Conservation (phyloP, 2,113 vertebrate species). For the Opisthocomus hoazin region DNA sequence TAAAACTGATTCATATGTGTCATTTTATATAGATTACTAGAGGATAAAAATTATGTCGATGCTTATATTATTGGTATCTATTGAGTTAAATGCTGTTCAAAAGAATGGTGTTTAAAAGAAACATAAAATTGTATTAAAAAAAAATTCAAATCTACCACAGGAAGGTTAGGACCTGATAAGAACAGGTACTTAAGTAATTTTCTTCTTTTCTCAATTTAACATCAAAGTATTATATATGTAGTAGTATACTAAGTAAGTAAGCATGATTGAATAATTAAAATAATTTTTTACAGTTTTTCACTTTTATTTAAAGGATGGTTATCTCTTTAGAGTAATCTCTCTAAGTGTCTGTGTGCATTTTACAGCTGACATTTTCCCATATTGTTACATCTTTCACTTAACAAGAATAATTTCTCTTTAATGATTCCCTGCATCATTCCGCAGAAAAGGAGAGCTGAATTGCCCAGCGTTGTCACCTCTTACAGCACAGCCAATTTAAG, state of each 20-base stretch:
- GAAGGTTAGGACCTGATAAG: not conserved
- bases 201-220: not conserved
- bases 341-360: not conserved
- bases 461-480: not conserved
- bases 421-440: not conserved
- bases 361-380: not conserved
- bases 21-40: not conserved
- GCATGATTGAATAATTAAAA: not conserved
- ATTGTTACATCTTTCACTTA: not conserved
- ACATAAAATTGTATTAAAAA: not conserved
- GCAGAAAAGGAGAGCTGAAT: not conserved
- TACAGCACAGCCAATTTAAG: not conserved
- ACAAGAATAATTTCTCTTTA: not conserved
- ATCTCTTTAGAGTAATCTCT: not conserved
- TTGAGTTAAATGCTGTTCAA: not conserved
- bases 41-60: not conserved
- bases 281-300: not conserved
- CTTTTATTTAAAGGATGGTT: not conserved
- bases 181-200: not conserved
- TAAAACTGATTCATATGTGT: conserved; percentile 29
- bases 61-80: not conserved
- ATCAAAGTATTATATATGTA: not conserved
- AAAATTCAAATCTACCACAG: not conserved
- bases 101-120: not conserved
- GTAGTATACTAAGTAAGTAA: not conserved